A percentile compares a stretch with the other conserved stretches of the same genome.
Evolutionary conservation across 2,797 vertebrate genomes (phyloP).

Genomic region (Lithobates sylvaticus): DNA sequence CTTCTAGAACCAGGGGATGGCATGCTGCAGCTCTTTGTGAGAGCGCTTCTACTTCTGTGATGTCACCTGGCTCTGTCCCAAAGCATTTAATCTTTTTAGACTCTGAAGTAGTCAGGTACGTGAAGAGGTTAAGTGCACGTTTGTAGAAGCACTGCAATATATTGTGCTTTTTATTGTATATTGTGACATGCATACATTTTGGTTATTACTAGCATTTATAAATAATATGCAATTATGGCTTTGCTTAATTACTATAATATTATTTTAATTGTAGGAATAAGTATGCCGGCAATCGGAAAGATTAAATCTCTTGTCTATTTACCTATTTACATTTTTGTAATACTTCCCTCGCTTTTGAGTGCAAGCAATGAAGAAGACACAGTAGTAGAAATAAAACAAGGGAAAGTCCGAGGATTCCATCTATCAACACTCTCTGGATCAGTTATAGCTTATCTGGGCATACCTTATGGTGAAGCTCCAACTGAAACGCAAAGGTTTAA

Average conservation of each 20-base stretch:
- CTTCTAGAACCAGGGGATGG: no score
- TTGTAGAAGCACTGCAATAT: no score
- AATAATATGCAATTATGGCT: no score
- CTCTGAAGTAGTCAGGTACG: no score
- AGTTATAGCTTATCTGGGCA: slow-evolving; percentile 76
- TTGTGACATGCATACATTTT: no score
- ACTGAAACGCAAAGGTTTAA: slow-evolving; percentile 72
- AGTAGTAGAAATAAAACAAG: slow-evolving; percentile 70
- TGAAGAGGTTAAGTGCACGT: no score
- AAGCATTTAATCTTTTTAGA: no score
- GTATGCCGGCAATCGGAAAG: not conserved
- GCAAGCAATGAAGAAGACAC: slow-evolving; percentile 60
- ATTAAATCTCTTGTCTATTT: not conserved
- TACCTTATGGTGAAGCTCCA: slow-evolving; percentile 78
- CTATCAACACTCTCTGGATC: slow-evolving; percentile 64
- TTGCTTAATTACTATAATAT: not conserved
- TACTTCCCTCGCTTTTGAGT: not conserved
- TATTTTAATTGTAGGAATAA: not conserved
- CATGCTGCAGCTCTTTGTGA: no score
- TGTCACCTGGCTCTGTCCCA: no score
- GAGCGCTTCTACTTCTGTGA: no score
- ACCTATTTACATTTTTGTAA: not conserved
- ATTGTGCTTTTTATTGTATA: no score
- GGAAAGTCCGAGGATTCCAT: slow-evolving; percentile 71
- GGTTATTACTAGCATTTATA: no score